phyloP scores from a whole-genome alignment of 2,113 vertebrate genomes.

The Malaclemys terrapin region DNA sequence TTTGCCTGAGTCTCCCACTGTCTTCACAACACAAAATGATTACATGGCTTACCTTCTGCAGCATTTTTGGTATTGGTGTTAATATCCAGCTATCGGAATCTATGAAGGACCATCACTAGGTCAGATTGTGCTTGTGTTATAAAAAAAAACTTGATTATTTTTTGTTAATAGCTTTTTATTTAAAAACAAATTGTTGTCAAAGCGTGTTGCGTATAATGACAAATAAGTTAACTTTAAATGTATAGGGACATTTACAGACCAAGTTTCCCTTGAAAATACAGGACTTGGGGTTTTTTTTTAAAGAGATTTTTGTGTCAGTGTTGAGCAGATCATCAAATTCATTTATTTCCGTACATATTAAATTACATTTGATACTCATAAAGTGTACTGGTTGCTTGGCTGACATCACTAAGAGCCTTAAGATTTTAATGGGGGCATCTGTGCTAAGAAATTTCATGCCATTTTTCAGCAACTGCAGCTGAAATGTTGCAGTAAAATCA shows the following conservation, averaged over 20 bases:
- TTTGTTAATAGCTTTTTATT: not conserved
- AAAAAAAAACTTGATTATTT: not conserved
- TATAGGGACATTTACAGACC: not conserved
- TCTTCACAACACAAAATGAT: not conserved
- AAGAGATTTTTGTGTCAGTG: not conserved
- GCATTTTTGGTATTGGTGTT: not conserved
- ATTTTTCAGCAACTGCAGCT: not conserved
- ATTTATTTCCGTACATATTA: not conserved
- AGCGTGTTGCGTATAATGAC: not conserved
- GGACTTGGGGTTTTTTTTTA: not conserved
- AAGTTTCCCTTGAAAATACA: not conserved
- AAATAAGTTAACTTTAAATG: not conserved
- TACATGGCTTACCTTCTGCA: not conserved
- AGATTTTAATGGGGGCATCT: not conserved
- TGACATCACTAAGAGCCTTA: not conserved
- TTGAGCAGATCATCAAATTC: not conserved
- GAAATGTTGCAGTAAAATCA: not conserved
- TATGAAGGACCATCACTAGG: not conserved
- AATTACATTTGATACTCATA: not conserved
- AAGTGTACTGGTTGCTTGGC: not conserved
- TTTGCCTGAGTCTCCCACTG: not conserved
- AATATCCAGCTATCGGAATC: fast-evolving
- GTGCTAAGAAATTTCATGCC: not conserved
- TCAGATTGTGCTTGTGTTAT: not conserved
- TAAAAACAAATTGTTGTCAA: not conserved